Percentiles rank a stretch among this genome's conserved stretches.
Conservation (phyloP, 2,888 invertebrate genomes). For the Leptothorax acervorum region DNA sequence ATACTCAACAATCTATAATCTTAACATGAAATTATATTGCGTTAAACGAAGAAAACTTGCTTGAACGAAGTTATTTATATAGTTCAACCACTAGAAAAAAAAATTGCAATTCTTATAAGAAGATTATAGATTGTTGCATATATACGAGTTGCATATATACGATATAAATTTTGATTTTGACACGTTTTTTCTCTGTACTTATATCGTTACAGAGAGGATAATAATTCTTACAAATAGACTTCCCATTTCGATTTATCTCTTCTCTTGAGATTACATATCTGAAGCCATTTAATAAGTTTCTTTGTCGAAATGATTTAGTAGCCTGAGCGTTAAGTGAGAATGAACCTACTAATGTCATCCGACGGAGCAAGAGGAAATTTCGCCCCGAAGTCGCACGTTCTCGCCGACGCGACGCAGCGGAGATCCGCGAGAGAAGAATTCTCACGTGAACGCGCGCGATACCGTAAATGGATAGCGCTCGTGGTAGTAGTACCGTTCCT, state of each 20-base stretch:
- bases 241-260: not conserved
- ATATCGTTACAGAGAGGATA: not conserved
- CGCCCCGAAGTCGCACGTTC: constrained; percentile 52
- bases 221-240: not conserved
- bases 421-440: constrained; percentile 58
- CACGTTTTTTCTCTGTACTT: too few species aligned
- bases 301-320: not conserved
- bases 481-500: constrained; percentile 71
- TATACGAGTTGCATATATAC: too few species aligned
- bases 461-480: constrained; percentile 74
- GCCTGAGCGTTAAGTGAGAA: not conserved
- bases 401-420: constrained; percentile 23
- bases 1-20: too few species aligned
- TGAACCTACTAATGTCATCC: not conserved
- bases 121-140: too few species aligned
- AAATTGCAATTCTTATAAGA: too few species aligned
- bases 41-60: too few species aligned
- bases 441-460: constrained; percentile 73
- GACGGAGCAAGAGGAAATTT: not conserved
- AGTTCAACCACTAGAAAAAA: too few species aligned
- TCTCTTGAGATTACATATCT: not conserved
- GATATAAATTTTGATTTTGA: too few species aligned
- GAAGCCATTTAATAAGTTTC: not conserved
- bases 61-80: too few species aligned
- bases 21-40: too few species aligned